A percentile compares a stretch with the other conserved stretches of the same genome.
Evolutionary conservation across 2,888 invertebrate genomes (phyloP).

Genomic region (Ephialtes manifestator): DNA sequence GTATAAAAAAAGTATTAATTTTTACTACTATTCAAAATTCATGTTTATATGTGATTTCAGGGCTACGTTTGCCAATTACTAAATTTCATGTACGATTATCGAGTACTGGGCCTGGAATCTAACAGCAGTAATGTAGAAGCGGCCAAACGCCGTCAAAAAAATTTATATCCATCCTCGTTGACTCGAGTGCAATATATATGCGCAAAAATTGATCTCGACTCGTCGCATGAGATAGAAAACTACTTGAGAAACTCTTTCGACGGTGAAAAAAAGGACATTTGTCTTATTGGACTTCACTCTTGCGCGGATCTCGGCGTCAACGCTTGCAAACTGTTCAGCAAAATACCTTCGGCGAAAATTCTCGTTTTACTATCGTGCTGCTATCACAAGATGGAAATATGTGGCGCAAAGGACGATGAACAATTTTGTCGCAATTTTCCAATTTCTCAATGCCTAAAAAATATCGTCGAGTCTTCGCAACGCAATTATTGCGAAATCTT

Average conservation of each 20-base stretch:
- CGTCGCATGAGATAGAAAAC: conserved; percentile 85
- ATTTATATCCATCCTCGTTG: conserved; percentile 87
- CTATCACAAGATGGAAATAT: conserved; percentile 89
- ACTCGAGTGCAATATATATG: conserved; percentile 88
- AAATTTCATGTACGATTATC: conserved; percentile 87
- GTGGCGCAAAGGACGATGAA: conserved; percentile 50
- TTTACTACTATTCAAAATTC: not conserved
- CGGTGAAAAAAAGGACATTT: conserved; percentile 80
- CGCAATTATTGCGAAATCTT: conserved; percentile 86
- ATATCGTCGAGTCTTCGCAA: conserved; percentile 79
- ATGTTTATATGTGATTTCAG: conserved; percentile 84
- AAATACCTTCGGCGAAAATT: conserved; percentile 87
- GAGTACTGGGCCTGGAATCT: conserved; percentile 91
- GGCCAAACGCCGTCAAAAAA: conserved; percentile 88
- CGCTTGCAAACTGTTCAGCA: conserved; percentile 89
- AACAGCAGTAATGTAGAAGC: conserved; percentile 87
- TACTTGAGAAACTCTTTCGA: conserved; percentile 84
- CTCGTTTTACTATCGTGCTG: conserved; percentile 93
- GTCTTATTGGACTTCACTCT: conserved; percentile 91
- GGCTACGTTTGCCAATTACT: conserved; percentile 92
- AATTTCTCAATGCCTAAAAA: conserved; percentile 87
- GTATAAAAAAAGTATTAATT: not conserved
- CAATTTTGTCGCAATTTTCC: conserved; percentile 90
- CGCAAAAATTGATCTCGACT: conserved; percentile 88
- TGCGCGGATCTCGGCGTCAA: conserved; percentile 92